Conservation (phyloP, 2,113 vertebrate genomes). For the Loxodonta africana region DNA sequence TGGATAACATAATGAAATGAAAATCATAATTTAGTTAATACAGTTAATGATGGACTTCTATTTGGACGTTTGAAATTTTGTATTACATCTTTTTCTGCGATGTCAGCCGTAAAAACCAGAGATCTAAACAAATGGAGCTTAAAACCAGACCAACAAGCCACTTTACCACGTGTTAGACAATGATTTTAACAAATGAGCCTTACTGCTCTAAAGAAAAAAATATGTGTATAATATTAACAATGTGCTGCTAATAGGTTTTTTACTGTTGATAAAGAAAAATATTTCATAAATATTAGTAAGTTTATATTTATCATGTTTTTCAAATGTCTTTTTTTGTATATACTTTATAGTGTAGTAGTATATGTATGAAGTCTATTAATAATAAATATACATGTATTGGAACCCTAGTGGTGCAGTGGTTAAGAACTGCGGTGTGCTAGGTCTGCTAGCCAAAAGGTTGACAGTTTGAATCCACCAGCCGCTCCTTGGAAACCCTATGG, state of each 20-base stretch:
- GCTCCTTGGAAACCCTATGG: no score
- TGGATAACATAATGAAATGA: neutral
- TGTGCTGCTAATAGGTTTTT: neutral
- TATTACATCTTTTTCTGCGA: neutral
- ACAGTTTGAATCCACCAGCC: no score
- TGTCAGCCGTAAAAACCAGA: neutral
- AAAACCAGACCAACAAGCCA: conserved; percentile 32
- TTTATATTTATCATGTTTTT: conserved; percentile 10
- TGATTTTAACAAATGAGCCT: neutral
- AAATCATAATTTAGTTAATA: neutral
- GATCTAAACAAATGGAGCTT: conserved; percentile 24
- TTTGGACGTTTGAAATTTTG: neutral
- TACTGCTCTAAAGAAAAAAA: neutral
- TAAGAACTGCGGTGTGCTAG: no score
- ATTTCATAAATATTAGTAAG: neutral
- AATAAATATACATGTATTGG: neutral
- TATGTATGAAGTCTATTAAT: neutral
- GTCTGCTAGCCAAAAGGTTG: no score
- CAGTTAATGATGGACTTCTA: neutral
- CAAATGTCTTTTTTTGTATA: neutral
- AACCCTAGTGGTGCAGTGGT: no score
- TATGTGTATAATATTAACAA: neutral
- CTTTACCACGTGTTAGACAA: neutral
- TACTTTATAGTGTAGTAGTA: neutral
- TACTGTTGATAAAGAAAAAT: neutral